Conservation (phyloP, 2,888 invertebrate species). For the Diplolepis rosae region DNA sequence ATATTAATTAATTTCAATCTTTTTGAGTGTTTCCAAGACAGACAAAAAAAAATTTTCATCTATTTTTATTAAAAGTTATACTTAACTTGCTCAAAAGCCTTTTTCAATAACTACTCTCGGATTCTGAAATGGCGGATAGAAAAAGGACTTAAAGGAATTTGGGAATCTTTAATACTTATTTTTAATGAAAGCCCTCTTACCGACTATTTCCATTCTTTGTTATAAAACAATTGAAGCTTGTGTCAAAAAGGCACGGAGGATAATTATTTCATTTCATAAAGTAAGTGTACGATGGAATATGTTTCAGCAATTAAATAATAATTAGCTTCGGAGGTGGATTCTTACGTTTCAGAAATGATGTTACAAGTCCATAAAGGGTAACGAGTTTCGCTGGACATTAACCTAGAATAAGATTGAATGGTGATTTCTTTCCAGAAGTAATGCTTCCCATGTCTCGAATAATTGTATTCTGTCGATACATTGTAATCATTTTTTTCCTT, state of each 20-base stretch:
- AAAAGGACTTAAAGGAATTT: too few species aligned
- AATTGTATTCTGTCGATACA: slow-evolving; percentile 20
- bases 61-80: too few species aligned
- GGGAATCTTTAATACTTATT: too few species aligned
- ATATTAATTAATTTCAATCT: too few species aligned
- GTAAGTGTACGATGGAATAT: slow-evolving; percentile 2
- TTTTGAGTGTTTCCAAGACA: too few species aligned
- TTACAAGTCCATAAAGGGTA: slow-evolving; percentile 16
- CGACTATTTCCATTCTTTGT: too few species aligned
- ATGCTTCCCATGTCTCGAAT: slow-evolving; percentile 17
- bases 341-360: slow-evolving; percentile 7
- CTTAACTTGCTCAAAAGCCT: too few species aligned
- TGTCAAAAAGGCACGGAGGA: neutral
- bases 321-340: slow-evolving; percentile 1
- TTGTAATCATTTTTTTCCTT: slow-evolving; percentile 9
- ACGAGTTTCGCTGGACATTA: slow-evolving; percentile 25
- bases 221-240: too few species aligned
- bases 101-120: too few species aligned
- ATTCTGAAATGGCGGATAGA: too few species aligned
- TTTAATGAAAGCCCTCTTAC: too few species aligned
- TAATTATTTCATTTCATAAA: neutral
- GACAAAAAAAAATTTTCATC: too few species aligned
- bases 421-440: slow-evolving; percentile 15
- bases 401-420: slow-evolving; percentile 14
- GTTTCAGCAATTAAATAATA: slow-evolving; percentile 14